Percentiles rank a stretch among this genome's conserved stretches.
phyloP scores from a whole-genome alignment of 2,888 invertebrate genomes.

The Lymantria monacha region DNA sequence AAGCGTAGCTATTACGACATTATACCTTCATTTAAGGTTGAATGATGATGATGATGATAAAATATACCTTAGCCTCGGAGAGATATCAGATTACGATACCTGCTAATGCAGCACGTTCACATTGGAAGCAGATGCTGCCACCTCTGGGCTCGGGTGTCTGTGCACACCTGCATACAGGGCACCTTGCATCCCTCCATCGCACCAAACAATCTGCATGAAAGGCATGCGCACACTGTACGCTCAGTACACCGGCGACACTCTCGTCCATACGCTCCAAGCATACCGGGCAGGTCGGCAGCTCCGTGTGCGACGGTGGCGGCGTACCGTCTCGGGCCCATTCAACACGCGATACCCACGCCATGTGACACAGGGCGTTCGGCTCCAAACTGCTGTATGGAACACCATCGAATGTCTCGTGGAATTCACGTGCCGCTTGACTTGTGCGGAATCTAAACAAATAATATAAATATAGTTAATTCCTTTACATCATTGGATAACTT shows the following conservation, averaged over 20 bases:
- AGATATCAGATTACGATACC: not conserved
- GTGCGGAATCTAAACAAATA: slow-evolving; percentile 81
- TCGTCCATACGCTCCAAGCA: slow-evolving; percentile 99
- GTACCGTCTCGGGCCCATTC: slow-evolving; percentile 91
- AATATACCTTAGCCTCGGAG: too few species aligned
- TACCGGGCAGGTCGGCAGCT: slow-evolving; percentile 98
- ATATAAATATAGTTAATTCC: not conserved
- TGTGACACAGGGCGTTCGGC: slow-evolving; percentile 93
- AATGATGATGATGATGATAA: too few species aligned
- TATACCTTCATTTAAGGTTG: too few species aligned
- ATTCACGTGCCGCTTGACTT: slow-evolving; percentile 92
- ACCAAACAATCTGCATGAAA: slow-evolving; percentile 98
- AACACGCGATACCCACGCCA: slow-evolving; percentile 97
- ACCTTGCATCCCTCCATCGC: slow-evolving; percentile 98
- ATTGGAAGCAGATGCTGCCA: slow-evolving; percentile 84
- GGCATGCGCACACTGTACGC: slow-evolving; percentile 98
- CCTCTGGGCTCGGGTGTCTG: slow-evolving; percentile 91
- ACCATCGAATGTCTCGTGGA: slow-evolving; percentile 96
- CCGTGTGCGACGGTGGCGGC: slow-evolving; percentile 90
- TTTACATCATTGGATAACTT: too few species aligned
- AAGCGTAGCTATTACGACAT: too few species aligned
- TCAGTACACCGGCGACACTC: slow-evolving; percentile 97
- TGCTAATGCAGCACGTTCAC: slow-evolving; percentile 21
- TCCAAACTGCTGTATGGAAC: slow-evolving; percentile 96
- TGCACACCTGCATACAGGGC: slow-evolving; percentile 97